A percentile compares a stretch with the other conserved stretches of the same genome.
Evolutionary conservation across 2,113 vertebrate genomes (phyloP).

Genomic region (Tragulus kanchil): DNA sequence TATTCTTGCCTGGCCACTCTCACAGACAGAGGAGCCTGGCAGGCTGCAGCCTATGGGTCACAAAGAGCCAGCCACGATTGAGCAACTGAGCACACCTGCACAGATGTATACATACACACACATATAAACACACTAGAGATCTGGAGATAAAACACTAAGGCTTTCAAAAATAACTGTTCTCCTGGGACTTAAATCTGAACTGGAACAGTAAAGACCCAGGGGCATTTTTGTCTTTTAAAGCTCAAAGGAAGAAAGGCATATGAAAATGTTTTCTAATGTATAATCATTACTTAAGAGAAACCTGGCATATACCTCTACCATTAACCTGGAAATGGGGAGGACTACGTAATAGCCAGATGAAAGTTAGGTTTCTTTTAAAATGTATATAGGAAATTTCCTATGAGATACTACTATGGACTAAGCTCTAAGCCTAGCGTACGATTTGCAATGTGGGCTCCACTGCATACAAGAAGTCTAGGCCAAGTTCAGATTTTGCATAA

Average conservation of each 20-base stretch:
- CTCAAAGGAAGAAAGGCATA: not conserved
- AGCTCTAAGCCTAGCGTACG: not conserved
- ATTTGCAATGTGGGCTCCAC: not conserved
- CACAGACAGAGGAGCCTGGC: not conserved
- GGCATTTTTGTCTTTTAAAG: constrained; percentile 43
- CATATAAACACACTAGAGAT: not conserved
- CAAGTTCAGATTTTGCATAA: constrained; percentile 47
- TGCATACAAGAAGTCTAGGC: not conserved
- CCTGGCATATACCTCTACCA: not conserved
- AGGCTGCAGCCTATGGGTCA: not conserved
- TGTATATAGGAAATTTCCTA: not conserved
- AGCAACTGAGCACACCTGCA: not conserved
- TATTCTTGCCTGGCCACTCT: not conserved
- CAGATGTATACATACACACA: not conserved
- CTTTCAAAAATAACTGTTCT: constrained; percentile 30
- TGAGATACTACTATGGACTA: not conserved
- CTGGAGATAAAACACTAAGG: not conserved
- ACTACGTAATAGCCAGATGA: not conserved
- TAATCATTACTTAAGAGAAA: constrained; percentile 40
- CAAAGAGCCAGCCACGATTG: not conserved
- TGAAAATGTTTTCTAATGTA: constrained; percentile 39
- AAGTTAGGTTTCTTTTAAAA: constrained; percentile 32
- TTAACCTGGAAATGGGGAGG: not conserved
- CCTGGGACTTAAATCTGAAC: constrained; percentile 19
- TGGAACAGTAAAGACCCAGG: not conserved